Conservation (phyloP, 2,113 vertebrate genomes). For the Damaliscus lunatus region DNA sequence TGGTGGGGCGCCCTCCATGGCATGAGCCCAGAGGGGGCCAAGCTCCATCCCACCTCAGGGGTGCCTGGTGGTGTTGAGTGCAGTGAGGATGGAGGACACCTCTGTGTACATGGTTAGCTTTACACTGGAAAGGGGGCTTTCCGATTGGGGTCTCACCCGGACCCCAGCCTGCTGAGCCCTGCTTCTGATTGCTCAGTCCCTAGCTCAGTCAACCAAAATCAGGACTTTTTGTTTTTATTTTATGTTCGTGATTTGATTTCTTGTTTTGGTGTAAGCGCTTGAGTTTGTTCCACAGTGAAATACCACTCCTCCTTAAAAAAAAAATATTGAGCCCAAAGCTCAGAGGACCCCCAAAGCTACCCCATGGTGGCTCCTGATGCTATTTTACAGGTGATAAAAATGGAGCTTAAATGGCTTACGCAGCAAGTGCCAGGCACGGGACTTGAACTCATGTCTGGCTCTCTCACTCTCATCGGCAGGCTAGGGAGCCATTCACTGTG, state of each 20-base stretch:
- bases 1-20: neutral
- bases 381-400: neutral
- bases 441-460: fast-evolving
- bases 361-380: neutral
- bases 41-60: neutral
- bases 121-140: neutral
- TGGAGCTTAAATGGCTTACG: fast-evolving
- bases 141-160: fast-evolving
- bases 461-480: neutral
- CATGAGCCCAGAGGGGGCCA: neutral
- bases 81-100: fast-evolving
- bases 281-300: neutral
- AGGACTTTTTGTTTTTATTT: neutral
- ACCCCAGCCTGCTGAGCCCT: neutral
- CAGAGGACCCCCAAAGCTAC: neutral
- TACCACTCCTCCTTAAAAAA: fast-evolving
- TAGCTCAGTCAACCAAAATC: fast-evolving
- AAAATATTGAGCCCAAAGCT: neutral
- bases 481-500: fast-evolving
- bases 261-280: no score
- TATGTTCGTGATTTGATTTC: neutral
- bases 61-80: fast-evolving
- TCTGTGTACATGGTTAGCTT: fast-evolving
- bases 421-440: neutral
- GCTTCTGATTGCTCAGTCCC: no score